Evolutionary conservation across 1,140 invertebrate species (phyloP), one percentile per base, ranked within the genome.

Genomic region (Lepidurus apus): DNA sequence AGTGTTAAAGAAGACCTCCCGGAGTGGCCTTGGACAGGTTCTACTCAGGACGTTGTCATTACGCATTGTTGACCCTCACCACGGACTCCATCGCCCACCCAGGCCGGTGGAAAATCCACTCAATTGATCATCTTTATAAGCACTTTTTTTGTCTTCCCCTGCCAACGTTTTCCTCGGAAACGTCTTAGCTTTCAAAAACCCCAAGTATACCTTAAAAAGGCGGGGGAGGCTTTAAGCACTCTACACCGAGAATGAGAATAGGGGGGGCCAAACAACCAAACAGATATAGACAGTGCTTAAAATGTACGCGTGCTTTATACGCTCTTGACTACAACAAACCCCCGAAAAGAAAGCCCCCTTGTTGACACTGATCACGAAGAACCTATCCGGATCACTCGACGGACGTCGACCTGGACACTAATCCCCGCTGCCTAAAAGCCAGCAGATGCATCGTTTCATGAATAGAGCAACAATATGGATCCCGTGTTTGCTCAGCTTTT

Each of bases 21-120:
- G 53, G 53, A 65, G 53, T 8, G 53, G 53, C 1, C 21, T 65
- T 21, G 53, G 53, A 65, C 53, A 65, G 53, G 53, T 65, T 65
- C 21, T 65, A 65, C 53, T 65, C 53, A 65, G 53, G 53, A 65
- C 53, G 53, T 21, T 65, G 13, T 65, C 53, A 65, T 65, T 65
- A 65, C 53, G 53, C 53, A 65, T 65, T 65, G 53, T 65, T 13
- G 53, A 65, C 53, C 53, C 53, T 65, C 53, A 65, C 53, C n/a
- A 65, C 53, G 53, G 53, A 65, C 53, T 65, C 53, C 53, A 65
- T 13, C 53, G 53, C 53, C 53, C 53, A 65, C 53, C 53, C 53
- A 65, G 53, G 53, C 13, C 21, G 53, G 53, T 65, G 21, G n/a
- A 65, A 65, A 65, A 65, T 65, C 47, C 13, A 65, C 13, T 11